A percentile compares a stretch with the other conserved stretches of the same genome.
Conservation (phyloP, 2,113 vertebrate species). For the Coturnix japonica region DNA sequence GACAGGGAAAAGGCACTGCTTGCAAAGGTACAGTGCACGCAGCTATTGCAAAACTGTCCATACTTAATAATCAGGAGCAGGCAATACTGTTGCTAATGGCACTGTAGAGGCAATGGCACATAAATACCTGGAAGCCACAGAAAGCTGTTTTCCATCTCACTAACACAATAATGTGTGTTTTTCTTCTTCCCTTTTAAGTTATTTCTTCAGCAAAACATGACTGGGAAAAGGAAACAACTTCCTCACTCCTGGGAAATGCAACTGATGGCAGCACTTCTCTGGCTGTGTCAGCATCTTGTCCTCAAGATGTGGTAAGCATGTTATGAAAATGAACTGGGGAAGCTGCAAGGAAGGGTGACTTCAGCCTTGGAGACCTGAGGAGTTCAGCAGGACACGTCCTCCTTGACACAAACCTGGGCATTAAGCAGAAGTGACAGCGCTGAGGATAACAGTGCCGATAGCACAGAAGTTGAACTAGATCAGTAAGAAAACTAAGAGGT, state of each 20-base stretch:
- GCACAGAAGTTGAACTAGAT: neutral
- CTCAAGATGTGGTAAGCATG: neutral
- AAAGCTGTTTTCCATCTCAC: conserved; percentile 9
- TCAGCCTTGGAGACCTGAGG: neutral
- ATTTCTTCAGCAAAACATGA: conserved; percentile 17
- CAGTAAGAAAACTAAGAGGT: neutral
- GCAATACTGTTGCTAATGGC: neutral
- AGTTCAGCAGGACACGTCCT: neutral
- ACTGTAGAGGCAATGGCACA: neutral
- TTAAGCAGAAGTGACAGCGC: neutral
- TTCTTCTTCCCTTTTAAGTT: neutral
- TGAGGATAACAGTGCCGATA: neutral
- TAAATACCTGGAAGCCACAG: conserved; percentile 1
- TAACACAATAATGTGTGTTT: neutral
- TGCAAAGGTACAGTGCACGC: neutral
- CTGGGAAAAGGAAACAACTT: neutral
- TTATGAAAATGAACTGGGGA: neutral
- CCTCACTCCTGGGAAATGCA: conserved; percentile 1
- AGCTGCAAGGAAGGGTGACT: accelerated
- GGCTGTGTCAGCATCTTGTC: neutral
- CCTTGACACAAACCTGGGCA: neutral
- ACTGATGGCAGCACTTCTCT: neutral
- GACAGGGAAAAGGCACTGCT: neutral
- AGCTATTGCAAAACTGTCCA: neutral
- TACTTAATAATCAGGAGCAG: neutral